These are phyloP conservation scores for Columba guinea DNA, from an alignment of 2,797 vertebrate species.

Conservation along the genomic window DNA sequence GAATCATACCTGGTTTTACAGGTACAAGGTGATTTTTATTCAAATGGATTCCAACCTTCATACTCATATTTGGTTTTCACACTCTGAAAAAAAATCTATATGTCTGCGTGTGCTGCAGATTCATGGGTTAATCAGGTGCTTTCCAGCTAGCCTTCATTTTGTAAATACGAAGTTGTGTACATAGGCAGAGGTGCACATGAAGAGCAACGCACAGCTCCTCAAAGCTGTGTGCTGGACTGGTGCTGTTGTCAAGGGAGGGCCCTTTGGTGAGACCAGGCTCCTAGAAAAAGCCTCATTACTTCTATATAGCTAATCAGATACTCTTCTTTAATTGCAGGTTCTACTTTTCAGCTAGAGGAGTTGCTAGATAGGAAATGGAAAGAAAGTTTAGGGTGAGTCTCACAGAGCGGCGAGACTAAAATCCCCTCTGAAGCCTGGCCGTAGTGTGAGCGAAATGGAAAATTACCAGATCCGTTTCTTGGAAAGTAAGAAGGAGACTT, in stretches of 20 bases:
- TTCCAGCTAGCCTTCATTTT: neutral
- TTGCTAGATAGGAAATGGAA: constrained; percentile 22
- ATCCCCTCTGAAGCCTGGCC: constrained; percentile 31
- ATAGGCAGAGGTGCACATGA: neutral
- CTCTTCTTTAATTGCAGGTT: neutral
- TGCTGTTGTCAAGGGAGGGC: neutral
- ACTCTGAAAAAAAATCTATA: neutral
- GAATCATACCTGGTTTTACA: constrained; percentile 25
- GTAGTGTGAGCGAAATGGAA: constrained; percentile 65
- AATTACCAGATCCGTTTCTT: constrained; percentile 74
- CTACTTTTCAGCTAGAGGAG: constrained; percentile 23
- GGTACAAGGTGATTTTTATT: constrained; percentile 18
- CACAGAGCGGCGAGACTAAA: neutral
- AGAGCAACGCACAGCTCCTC: neutral
- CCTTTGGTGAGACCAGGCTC: neutral
- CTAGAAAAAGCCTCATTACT: neutral
- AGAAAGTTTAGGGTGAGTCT: constrained; percentile 16
- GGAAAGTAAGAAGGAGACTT: constrained; percentile 71
- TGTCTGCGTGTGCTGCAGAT: neutral
- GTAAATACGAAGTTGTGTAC: neutral
- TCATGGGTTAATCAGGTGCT: constrained; percentile 28
- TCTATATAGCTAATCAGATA: neutral
- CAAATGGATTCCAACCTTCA: neutral
- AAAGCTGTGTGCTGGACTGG: neutral
- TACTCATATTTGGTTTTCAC: neutral